Evolutionary conservation across 1,140 invertebrate species (phyloP).

Genomic region (Galendromus occidentalis): DNA sequence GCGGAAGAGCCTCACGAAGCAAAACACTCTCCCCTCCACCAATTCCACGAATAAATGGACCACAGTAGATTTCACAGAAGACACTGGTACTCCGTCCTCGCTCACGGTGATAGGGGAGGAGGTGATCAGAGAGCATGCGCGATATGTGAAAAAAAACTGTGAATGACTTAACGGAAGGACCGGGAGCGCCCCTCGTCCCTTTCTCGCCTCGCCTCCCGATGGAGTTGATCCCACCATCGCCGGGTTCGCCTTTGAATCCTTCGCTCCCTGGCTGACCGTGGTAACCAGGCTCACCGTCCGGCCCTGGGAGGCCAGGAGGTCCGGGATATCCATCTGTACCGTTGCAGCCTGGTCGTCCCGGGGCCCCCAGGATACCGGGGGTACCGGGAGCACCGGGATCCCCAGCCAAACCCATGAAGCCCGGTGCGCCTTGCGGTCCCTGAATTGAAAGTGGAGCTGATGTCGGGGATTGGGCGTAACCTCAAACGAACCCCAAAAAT

Average conservation of each 20-base stretch:
- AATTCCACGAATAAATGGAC: no score
- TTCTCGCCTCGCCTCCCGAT: background rate
- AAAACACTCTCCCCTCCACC: no score
- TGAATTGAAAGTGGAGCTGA: background rate
- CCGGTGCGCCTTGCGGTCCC: background rate
- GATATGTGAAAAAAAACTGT: no score
- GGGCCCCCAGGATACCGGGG: background rate
- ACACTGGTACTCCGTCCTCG: no score
- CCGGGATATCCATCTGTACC: background rate
- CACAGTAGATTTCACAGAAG: no score
- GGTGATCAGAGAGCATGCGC: no score
- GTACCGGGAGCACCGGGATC: background rate
- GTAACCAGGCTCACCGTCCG: slow-evolving; percentile 20
- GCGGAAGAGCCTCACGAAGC: no score
- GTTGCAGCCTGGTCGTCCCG: background rate
- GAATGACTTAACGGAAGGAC: background rate
- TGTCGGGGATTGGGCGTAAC: no score
- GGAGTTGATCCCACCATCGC: slow-evolving; percentile 10
- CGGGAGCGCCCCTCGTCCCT: background rate
- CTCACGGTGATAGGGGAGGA: no score
- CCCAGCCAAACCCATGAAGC: background rate
- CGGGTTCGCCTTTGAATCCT: slow-evolving; percentile 16
- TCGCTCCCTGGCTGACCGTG: slow-evolving; percentile 17
- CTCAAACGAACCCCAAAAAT: no score
- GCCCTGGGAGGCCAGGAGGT: slow-evolving; percentile 26